Evolutionary conservation across 1,140 invertebrate species (phyloP), one percentile per base, ranked within the genome.

Genomic region (Procambarus clarkii): DNA sequence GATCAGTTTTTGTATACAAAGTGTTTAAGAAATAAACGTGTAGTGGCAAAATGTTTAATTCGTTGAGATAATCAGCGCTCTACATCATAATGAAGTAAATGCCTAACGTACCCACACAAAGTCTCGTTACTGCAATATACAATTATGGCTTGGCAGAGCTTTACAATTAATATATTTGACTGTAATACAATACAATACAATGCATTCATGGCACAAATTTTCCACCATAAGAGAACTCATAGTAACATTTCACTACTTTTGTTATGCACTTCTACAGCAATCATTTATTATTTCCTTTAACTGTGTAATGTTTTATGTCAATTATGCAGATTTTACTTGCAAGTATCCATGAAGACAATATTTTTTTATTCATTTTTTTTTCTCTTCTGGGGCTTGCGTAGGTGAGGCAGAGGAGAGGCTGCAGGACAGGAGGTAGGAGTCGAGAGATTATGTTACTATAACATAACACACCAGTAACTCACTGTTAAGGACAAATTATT

Each of bases 161-260:
- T 83, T 69, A 60, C 60, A 69, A 83, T 46, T 60, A n/a, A n/a
- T n/a, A n/a, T n/a, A 50, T 24, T 82, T 82, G 13, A 46, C 48
- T 46, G 77, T 79, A 83, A 83, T 60, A 60, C 24, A 83, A 83
- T 69, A n/a, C 54, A 34, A 60, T 83, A 18, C 60, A 83, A 46
- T 83, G 50, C 81, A 60, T 83, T 83, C 50, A 83, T 83, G 81
- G 50, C 81, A 83, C 50, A 60, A 83, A 60, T 83, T 60, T 69
- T 83, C 44, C 69, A 74, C 60, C 44, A 84, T 46, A 84, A 34
- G 18, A 46, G 82, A 46, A 60, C 21, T 74, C 58, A 84, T 44
- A 83, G 34, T 11, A 58, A 64, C 54, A 84, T 46, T 46, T 84
- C n/a, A 46, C 44, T 58, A 45, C 48, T 45, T 60, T 48, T 50